Evolutionary conservation across 1,140 invertebrate species (phyloP).

Genomic region (Cydia fagiglandana): DNA sequence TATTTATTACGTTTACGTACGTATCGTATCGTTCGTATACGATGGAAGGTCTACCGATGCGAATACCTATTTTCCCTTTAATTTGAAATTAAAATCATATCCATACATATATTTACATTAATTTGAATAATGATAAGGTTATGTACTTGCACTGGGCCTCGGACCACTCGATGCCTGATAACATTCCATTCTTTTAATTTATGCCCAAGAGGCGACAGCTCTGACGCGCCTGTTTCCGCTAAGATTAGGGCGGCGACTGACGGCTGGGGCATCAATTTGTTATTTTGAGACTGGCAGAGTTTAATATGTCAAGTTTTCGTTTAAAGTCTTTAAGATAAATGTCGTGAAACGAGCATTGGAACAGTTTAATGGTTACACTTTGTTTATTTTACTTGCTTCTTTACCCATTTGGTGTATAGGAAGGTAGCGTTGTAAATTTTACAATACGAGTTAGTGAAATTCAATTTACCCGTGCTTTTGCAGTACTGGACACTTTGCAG

Average conservation of each 20-base stretch:
- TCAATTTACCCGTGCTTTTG: neutral
- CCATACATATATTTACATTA: neutral
- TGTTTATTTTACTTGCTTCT: conserved; percentile 13
- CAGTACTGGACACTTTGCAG: too few relatives aligned
- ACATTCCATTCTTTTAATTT: conserved; percentile 32
- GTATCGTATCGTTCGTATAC: too few relatives aligned
- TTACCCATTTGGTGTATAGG: neutral
- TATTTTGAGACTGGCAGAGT: conserved; percentile 22
- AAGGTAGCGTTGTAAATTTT: neutral
- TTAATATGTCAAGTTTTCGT: conserved; percentile 19
- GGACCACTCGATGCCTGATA: conserved; percentile 18
- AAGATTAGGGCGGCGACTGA: conserved; percentile 29
- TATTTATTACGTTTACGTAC: too few relatives aligned
- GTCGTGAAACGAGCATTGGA: conserved; percentile 12
- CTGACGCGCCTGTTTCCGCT: conserved; percentile 24
- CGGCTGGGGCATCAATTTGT: conserved; percentile 20
- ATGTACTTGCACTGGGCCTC: neutral
- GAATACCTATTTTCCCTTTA: too few relatives aligned
- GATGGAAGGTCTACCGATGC: too few relatives aligned
- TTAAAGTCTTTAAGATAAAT: conserved; percentile 17
- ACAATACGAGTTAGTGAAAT: neutral
- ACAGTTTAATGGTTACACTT: conserved; percentile 15
- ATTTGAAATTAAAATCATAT: too few relatives aligned
- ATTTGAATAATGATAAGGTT: neutral
- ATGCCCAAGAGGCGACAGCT: conserved; percentile 24